phyloP scores from a whole-genome alignment of 2,113 vertebrate species.

The Dasypus novemcinctus region DNA sequence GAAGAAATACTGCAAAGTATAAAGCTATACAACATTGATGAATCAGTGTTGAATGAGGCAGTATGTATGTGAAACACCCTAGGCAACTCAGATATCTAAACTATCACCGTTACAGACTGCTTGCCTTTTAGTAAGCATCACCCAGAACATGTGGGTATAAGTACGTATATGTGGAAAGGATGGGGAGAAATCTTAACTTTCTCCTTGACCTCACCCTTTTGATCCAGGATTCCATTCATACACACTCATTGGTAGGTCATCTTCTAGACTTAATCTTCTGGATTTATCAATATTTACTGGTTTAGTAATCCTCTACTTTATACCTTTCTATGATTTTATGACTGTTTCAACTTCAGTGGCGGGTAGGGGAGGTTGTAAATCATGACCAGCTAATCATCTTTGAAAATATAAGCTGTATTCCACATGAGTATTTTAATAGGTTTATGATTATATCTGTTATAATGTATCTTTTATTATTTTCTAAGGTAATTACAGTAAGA shows the following conservation, averaged over 20 bases:
- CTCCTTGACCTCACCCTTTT: background rate
- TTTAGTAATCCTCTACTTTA: too few relatives aligned
- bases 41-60: background rate
- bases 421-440: background rate
- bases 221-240: background rate
- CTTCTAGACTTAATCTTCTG: background rate
- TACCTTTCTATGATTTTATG: background rate
- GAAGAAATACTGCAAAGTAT: background rate
- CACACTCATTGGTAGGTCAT: too few relatives aligned
- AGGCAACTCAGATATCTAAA: background rate
- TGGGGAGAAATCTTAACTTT: background rate
- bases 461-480: background rate
- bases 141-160: background rate
- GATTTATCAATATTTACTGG: background rate
- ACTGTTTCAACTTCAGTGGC: background rate
- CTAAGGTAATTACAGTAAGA: background rate
- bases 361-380: background rate
- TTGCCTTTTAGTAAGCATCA: background rate
- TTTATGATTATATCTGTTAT: background rate
- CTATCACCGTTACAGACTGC: background rate
- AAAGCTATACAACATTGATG: background rate
- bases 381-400: background rate
- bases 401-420: background rate
- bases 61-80: background rate
- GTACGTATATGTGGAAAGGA: too few relatives aligned